Conservation (phyloP, 2,797 vertebrate species). For the Aeoliscus strigatus region DNA sequence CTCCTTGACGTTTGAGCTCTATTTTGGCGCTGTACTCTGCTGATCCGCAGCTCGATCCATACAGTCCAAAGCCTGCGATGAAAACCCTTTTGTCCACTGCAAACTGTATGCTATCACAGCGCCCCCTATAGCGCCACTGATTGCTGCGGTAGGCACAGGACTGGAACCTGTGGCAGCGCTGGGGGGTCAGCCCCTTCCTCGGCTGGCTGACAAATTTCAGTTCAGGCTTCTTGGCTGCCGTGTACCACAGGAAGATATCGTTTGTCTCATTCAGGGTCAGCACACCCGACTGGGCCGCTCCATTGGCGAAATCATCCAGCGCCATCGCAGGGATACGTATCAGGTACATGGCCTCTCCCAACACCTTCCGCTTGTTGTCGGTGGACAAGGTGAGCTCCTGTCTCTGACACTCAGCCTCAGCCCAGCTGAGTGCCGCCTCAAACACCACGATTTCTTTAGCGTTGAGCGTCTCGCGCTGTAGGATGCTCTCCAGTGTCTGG, state of each 20-base stretch:
- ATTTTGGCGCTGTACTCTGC: slow-evolving; percentile 97
- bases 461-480: slow-evolving; percentile 93
- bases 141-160: slow-evolving; percentile 98
- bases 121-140: slow-evolving; percentile 97
- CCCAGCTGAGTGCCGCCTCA: slow-evolving; percentile 92
- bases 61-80: slow-evolving; percentile 94
- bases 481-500: slow-evolving; percentile 95
- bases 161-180: slow-evolving; percentile 96
- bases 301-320: slow-evolving; percentile 94
- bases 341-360: slow-evolving; percentile 90
- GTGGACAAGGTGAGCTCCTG: slow-evolving; percentile 84
- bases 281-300: slow-evolving; percentile 93
- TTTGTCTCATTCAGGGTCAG: slow-evolving; percentile 95
- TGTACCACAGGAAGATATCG: slow-evolving; percentile 98
- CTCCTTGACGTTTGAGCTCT: slow-evolving; percentile 92
- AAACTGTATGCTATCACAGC: slow-evolving; percentile 98
- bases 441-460: slow-evolving; percentile 98
- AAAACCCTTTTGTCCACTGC: slow-evolving; percentile 94
- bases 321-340: slow-evolving; percentile 96
- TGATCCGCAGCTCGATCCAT: slow-evolving; percentile 94
- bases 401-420: slow-evolving; percentile 94
- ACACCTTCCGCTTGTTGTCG: slow-evolving; percentile 93
- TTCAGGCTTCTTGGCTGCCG: slow-evolving; percentile 92
- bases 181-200: slow-evolving; percentile 88
- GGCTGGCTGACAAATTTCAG: slow-evolving; percentile 89